Evolutionary conservation across 2,113 vertebrate species (phyloP).

Genomic region (Anser cygnoides): DNA sequence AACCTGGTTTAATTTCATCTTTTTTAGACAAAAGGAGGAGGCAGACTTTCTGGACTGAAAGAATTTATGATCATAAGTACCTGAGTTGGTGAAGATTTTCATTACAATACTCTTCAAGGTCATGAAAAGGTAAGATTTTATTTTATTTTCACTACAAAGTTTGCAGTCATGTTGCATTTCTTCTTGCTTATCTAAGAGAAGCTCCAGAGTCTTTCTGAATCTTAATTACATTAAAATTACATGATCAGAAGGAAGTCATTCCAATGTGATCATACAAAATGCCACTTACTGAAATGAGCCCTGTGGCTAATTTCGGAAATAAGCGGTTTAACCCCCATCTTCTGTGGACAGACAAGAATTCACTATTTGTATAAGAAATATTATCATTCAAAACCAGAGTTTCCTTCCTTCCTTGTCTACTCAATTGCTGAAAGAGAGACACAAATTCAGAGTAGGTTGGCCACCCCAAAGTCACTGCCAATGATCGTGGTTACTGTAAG

Average conservation of each 20-base stretch:
- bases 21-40: background rate
- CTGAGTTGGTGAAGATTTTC: background rate
- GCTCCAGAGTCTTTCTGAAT: background rate
- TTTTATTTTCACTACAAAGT: background rate
- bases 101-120: background rate
- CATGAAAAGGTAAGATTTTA: background rate
- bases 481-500: background rate
- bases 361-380: background rate
- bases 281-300: background rate
- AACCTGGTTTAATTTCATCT: background rate
- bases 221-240: background rate
- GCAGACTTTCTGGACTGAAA: background rate
- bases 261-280: background rate
- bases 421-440: background rate
- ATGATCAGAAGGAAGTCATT: background rate
- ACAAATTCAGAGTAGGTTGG: background rate
- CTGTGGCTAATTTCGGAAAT: background rate
- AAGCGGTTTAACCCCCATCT: background rate
- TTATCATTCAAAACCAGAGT: background rate
- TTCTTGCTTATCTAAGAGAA: background rate
- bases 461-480: background rate
- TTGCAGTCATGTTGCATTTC: background rate
- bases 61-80: background rate
- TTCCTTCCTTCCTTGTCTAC: background rate
- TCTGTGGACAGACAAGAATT: background rate